A percentile compares a stretch with the other conserved stretches of the same genome.
phyloP scores from a whole-genome alignment of 2,797 vertebrate genomes.

The Eulemur albifrons region DNA sequence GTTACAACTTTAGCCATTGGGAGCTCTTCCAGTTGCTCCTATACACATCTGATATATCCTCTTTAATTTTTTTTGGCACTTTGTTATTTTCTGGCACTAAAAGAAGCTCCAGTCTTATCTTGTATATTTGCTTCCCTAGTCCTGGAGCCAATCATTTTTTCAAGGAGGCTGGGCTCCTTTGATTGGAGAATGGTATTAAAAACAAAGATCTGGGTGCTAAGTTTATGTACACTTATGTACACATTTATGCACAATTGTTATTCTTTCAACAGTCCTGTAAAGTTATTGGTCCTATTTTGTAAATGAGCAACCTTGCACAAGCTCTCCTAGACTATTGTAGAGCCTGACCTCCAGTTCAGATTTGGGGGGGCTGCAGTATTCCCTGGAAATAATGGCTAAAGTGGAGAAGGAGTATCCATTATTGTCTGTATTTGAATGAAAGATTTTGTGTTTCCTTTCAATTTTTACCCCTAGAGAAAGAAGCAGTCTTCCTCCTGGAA shows the following conservation, averaged over 20 bases:
- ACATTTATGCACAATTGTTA: not conserved
- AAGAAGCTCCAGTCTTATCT: not conserved
- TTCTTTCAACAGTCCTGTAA: not conserved
- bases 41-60: not conserved
- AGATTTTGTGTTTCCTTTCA: not conserved
- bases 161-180: not conserved
- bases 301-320: not conserved
- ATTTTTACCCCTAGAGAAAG: not conserved
- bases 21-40: not conserved
- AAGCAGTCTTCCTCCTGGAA: not conserved
- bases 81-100: not conserved
- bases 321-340: not conserved
- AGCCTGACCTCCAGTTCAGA: not conserved
- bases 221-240: not conserved
- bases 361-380: not conserved
- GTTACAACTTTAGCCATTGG: not conserved
- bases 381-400: not conserved
- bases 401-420: not conserved
- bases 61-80: not conserved
- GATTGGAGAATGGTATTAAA: not conserved
- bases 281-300: not conserved
- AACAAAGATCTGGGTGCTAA: not conserved
- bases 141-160: not conserved
- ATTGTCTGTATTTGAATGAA: not conserved
- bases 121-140: not conserved